Evolutionary conservation across 1,140 invertebrate genomes (phyloP).

Genomic region (Stenopsyche tienmushanensis): DNA sequence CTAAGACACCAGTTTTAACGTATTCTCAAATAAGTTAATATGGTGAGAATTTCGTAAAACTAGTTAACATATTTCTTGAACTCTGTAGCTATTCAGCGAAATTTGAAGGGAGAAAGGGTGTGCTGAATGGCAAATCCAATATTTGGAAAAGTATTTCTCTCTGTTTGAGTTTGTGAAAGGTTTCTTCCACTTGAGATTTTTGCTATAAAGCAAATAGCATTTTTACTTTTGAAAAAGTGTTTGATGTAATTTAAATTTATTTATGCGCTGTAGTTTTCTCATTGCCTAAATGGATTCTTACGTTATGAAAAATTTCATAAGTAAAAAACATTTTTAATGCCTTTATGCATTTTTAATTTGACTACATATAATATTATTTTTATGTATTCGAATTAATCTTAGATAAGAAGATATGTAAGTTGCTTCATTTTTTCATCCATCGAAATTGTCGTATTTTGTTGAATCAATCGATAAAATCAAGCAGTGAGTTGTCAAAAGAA

Average conservation of each 20-base stretch:
- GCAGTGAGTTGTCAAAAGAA: too few species aligned
- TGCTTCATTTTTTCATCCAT: too few species aligned
- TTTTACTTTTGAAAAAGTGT: neutral
- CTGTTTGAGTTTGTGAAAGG: slow-evolving; percentile 25
- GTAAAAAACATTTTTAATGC: too few species aligned
- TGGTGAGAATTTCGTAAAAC: slow-evolving; percentile 29
- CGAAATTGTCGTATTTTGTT: too few species aligned
- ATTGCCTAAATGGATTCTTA: neutral
- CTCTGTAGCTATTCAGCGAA: slow-evolving; percentile 8
- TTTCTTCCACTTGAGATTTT: neutral
- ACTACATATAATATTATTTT: too few species aligned
- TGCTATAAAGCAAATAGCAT: neutral
- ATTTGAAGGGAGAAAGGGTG: neutral
- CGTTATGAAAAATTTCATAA: too few species aligned
- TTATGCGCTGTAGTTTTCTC: neutral
- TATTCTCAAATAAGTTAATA: slow-evolving; percentile 25
- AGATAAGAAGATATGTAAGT: too few species aligned
- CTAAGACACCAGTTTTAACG: slow-evolving; percentile 15
- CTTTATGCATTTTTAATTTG: too few species aligned
- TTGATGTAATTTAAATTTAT: too few species aligned
- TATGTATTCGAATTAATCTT: too few species aligned
- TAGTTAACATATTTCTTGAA: slow-evolving; percentile 27
- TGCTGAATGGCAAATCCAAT: slow-evolving; percentile 8
- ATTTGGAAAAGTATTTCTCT: slow-evolving; percentile 16
- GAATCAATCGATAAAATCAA: too few species aligned